Conservation (phyloP, 2,888 invertebrate genomes). For the Lycophotia porphyrea region DNA sequence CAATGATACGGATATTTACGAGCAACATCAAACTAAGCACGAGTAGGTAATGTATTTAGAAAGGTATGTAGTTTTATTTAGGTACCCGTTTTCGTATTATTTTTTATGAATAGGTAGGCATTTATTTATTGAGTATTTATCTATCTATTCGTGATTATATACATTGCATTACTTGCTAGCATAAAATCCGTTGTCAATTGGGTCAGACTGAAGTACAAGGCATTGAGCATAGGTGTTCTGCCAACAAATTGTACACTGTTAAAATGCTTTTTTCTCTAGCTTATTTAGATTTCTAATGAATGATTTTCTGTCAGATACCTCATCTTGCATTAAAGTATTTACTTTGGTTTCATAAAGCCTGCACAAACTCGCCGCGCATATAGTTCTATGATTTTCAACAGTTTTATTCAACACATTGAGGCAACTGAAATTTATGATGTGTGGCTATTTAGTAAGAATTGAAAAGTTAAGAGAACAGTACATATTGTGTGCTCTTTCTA, state of each 20-base stretch:
- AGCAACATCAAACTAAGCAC: conserved; percentile 52
- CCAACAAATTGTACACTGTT: conserved; percentile 5
- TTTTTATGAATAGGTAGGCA: conserved; percentile 47
- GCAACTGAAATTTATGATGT: neutral
- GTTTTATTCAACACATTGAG: conserved; percentile 1
- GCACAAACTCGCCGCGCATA: no score
- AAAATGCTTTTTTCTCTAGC: neutral
- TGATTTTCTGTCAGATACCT: neutral
- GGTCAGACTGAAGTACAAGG: neutral
- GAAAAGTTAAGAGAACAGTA: neutral
- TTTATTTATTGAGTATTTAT: conserved; percentile 49
- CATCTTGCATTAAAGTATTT: neutral
- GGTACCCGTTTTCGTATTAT: conserved; percentile 42
- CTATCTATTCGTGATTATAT: conserved; percentile 40
- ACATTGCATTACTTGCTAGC: conserved; percentile 50
- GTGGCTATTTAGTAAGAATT: neutral
- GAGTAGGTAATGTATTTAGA: conserved; percentile 59
- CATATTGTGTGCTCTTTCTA: neutral
- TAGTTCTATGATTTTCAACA: neutral
- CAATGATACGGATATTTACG: conserved; percentile 46
- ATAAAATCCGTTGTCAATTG: neutral
- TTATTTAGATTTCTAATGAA: neutral
- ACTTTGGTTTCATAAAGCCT: conserved; percentile 1
- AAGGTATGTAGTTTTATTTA: conserved; percentile 59
- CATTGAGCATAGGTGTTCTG: conserved; percentile 20